Evolutionary conservation across 2,888 invertebrate genomes (phyloP), one percentile per base, ranked within the genome.

Genomic region (Cerastis leucographa): DNA sequence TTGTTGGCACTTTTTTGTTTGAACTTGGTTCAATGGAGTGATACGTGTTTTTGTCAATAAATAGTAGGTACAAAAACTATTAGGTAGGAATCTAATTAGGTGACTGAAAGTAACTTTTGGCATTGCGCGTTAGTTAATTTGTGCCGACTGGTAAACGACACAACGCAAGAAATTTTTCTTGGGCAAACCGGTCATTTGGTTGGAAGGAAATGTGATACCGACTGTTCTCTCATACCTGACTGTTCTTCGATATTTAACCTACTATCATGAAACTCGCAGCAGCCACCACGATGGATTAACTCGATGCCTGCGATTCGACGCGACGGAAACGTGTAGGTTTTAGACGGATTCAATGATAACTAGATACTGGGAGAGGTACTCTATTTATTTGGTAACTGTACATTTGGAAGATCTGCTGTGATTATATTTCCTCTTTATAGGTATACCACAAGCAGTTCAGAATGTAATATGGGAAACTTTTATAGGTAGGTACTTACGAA

Each of bases 21-120:
- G 0, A 46, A 46, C 9, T 71, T 56, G 71, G 76, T 76, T 70
- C 81, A 76, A 76, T 81, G 66, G 46, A 59, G 62, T 72, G 69
- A 11, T 62, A 62, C 22, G 5, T 29, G 29, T 69, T 81, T 82
- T 80, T 78, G 54, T 40, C 42, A 22, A 9, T 51, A 69, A n/a
- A 7, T 40, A 51, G n/a, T 14, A 64, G 14, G 8, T 46, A 72
- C n/a, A 72, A 64, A 72, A 74, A 74, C 42, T 51, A 6, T 12
- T 67, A 29, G 6, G 59, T 56, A 56, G 25, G 1, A 25, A 35
- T 5, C 19, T 19, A 61, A 35, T 35, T 61, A 17, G 42, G 44
- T 64, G 17, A 64, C 19, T 42, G 14, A 42, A 64, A 25, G 42
- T 42, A 25, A 42, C 22, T 42, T 42, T 64, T n/a, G 29, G 11